These are phyloP conservation scores for Aphaenogaster rudis DNA, from an alignment of 1,140 invertebrate genomes.

Conservation along the genomic window DNA sequence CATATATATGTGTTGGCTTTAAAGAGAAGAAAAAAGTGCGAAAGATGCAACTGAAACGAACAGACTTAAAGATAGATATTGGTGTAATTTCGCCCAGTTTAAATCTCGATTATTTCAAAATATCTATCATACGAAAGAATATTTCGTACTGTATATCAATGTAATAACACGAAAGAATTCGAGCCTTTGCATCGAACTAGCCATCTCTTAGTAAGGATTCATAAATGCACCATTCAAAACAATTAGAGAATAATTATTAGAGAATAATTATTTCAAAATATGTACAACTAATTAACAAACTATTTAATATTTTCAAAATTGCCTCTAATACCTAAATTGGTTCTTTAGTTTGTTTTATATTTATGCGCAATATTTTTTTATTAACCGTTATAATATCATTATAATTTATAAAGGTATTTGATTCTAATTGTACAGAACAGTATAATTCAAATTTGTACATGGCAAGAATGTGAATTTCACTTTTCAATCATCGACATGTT, in stretches of 20 bases:
- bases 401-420: background rate
- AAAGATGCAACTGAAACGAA: constrained; percentile 1
- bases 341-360: background rate
- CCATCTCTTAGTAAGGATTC: background rate
- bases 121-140: background rate
- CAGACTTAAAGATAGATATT: background rate
- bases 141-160: background rate
- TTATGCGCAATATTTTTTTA: background rate
- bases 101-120: constrained; percentile 7
- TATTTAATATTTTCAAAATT: background rate
- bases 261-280: constrained; percentile 28
- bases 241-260: constrained; percentile 19
- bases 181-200: background rate
- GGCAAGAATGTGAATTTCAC: background rate
- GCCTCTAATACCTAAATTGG: background rate
- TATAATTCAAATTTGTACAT: constrained; percentile 6
- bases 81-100: background rate
- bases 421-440: background rate
- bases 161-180: background rate
- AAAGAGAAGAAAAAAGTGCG: background rate
- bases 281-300: constrained; percentile 25
- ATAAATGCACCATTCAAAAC: constrained; percentile 7
- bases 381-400: background rate
- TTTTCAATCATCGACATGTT: background rate
- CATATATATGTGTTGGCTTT: background rate